Conservation (phyloP, 2,113 vertebrate genomes). For the Octodon degus region DNA sequence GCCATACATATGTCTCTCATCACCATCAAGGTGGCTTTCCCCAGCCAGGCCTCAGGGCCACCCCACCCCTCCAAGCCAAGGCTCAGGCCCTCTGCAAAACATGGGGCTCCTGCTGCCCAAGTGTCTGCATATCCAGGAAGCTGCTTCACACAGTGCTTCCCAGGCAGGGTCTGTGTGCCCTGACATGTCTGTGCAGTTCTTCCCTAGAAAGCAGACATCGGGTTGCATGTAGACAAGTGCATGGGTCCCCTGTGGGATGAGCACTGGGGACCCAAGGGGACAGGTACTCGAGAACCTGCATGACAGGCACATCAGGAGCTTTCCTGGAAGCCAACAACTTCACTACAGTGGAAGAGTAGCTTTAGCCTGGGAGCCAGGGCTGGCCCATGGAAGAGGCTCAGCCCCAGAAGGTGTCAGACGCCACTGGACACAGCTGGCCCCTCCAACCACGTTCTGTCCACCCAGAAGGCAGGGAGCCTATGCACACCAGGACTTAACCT, state of each 20-base stretch:
- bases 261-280: background rate
- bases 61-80: background rate
- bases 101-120: background rate
- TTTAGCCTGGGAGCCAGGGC: background rate
- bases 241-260: background rate
- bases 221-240: fast-evolving
- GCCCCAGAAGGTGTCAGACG: background rate
- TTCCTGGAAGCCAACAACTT: background rate
- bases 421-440: no score
- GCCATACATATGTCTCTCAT: no score
- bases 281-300: background rate
- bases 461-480: background rate
- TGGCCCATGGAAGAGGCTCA: background rate
- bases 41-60: no score
- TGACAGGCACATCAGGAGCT: background rate
- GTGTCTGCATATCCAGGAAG: no score
- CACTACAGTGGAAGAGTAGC: no score
- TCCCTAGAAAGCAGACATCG: background rate
- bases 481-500: no score
- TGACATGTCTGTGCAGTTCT: background rate
- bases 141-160: background rate
- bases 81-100: background rate
- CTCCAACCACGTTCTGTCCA: background rate
- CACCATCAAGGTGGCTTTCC: background rate
- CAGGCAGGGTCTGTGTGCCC: background rate